These are phyloP conservation scores for Tapirus indicus DNA, from an alignment of 2,797 vertebrate genomes.

Conservation along the genomic window DNA sequence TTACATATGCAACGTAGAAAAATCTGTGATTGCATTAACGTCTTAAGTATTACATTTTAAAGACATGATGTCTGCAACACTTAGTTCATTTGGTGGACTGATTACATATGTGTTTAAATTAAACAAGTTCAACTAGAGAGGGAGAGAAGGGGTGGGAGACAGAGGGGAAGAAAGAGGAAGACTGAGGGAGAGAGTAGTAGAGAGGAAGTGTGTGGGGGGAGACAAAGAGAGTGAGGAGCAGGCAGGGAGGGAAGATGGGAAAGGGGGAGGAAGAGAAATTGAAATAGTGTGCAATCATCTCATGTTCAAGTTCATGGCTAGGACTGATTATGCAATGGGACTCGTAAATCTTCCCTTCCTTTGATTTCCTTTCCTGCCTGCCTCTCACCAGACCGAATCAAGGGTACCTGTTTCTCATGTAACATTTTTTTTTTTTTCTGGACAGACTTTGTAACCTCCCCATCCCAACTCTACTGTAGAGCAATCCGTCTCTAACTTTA, in stretches of 20 bases:
- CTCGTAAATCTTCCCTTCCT: background rate
- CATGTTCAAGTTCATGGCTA: background rate
- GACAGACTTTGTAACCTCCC: background rate
- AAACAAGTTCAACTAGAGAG: conserved; percentile 16
- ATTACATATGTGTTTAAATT: background rate
- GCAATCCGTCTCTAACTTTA: background rate
- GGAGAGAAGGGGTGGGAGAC: background rate
- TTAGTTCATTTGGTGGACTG: background rate
- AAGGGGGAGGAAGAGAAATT: background rate
- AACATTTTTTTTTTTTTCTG: background rate
- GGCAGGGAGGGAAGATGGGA: background rate
- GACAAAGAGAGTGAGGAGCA: background rate
- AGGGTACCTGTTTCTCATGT: background rate
- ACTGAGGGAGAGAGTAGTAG: too few species aligned
- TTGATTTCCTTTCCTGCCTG: conserved; percentile 8
- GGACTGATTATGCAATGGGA: background rate
- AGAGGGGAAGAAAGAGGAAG: background rate
- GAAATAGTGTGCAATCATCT: background rate
- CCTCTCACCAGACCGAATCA: background rate
- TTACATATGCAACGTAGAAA: background rate
- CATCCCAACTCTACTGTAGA: background rate
- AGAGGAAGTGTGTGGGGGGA: too few species aligned
- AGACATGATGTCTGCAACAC: background rate
- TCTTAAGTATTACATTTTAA: background rate
- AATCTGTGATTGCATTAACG: background rate